A percentile compares a stretch with the other conserved stretches of the same genome.
These are phyloP conservation scores for Bovichtus variegatus DNA, from an alignment of 2,797 vertebrate genomes.

Conservation along the genomic window DNA sequence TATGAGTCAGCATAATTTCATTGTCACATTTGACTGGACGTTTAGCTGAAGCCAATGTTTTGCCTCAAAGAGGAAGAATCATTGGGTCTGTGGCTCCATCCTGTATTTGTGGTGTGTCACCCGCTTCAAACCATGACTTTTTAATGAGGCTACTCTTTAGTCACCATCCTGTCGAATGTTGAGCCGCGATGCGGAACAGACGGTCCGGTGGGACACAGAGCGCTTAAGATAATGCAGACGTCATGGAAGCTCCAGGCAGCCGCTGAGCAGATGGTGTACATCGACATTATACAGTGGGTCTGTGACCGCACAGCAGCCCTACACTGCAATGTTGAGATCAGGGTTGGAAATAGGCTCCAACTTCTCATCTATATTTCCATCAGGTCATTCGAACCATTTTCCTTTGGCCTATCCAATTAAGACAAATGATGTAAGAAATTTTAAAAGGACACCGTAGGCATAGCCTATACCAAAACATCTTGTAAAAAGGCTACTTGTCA, in stretches of 20 bases:
- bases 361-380: neutral
- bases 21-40: neutral
- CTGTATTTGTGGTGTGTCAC: conserved; percentile 25
- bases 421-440: neutral
- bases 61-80: conserved; percentile 4
- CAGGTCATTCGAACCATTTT: neutral
- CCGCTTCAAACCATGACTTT: conserved; percentile 72
- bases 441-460: neutral
- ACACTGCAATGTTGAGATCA: conserved; percentile 10
- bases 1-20: neutral
- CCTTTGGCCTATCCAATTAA: neutral
- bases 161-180: conserved; percentile 63
- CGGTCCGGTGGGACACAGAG: conserved; percentile 61
- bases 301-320: conserved; percentile 33
- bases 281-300: conserved; percentile 70
- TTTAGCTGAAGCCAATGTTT: conserved; percentile 5
- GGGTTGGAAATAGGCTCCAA: conserved; percentile 15
- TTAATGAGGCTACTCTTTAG: conserved; percentile 78
- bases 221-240: conserved; percentile 64
- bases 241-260: conserved; percentile 59
- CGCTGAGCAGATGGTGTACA: conserved; percentile 77
- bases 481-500: neutral
- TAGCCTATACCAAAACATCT: neutral
- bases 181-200: conserved; percentile 71
- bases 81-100: neutral